These are phyloP conservation scores for Prionailurus viverrinus DNA, from an alignment of 2,113 vertebrate species.

Conservation along the genomic window DNA sequence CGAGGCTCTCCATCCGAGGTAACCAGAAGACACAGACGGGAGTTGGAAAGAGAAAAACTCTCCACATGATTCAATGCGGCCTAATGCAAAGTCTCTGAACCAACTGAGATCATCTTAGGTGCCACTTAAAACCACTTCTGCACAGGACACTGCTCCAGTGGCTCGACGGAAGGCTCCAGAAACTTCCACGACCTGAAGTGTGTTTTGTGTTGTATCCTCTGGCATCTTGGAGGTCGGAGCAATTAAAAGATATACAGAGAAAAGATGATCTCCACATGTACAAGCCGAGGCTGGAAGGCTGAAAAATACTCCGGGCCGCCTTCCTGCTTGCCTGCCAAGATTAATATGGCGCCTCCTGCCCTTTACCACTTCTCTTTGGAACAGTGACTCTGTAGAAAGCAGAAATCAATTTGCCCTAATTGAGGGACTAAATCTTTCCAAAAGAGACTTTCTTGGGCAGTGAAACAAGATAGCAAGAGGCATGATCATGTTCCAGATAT, in stretches of 20 bases:
- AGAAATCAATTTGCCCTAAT: slow-evolving; percentile 85
- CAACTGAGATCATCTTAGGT: background rate
- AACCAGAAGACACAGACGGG: background rate
- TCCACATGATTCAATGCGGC: background rate
- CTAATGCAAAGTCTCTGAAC: background rate
- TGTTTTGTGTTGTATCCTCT: slow-evolving; percentile 27
- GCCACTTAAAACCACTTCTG: background rate
- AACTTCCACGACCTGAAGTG: slow-evolving; percentile 35
- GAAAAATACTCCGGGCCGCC: slow-evolving; percentile 47
- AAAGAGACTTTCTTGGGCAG: slow-evolving; percentile 78
- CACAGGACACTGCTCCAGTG: background rate
- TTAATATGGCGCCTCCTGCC: slow-evolving; percentile 58
- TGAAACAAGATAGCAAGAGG: slow-evolving; percentile 73
- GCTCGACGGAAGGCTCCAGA: slow-evolving; percentile 54
- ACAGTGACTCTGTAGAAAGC: slow-evolving; percentile 79
- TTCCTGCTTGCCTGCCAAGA: slow-evolving; percentile 50
- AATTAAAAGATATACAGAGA: slow-evolving; percentile 60
- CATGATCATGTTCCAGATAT: slow-evolving; percentile 58
- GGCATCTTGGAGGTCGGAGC: slow-evolving; percentile 13
- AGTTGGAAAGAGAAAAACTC: background rate
- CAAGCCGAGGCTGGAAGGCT: background rate
- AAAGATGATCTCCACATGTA: background rate
- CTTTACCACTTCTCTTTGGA: slow-evolving; percentile 81
- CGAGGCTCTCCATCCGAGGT: background rate
- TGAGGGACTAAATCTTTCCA: slow-evolving; percentile 84